phyloP scores from a whole-genome alignment of 2,797 vertebrate genomes.

The Gymnocypris eckloni region DNA sequence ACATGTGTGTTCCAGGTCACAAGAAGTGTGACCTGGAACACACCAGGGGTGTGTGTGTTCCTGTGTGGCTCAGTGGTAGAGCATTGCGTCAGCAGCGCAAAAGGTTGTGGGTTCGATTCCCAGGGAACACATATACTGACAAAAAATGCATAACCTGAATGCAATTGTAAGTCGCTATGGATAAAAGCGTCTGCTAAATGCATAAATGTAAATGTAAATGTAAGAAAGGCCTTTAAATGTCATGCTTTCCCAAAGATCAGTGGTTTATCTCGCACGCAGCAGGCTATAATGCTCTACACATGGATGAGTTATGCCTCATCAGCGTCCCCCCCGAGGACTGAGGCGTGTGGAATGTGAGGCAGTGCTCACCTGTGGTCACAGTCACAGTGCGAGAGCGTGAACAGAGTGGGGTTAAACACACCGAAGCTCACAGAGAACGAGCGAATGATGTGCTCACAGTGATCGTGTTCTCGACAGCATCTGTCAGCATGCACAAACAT shows the following conservation, averaged over 20 bases:
- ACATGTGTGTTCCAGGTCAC: not conserved
- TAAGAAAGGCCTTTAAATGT: not conserved
- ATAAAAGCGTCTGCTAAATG: too few relatives aligned
- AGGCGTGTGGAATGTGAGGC: constrained; percentile 38
- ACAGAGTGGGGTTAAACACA: constrained; percentile 84
- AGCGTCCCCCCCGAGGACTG: constrained; percentile 44
- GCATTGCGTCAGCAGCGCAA: too few relatives aligned
- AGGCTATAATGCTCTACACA: not conserved
- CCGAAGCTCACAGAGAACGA: constrained; percentile 83
- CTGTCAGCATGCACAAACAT: constrained; percentile 80
- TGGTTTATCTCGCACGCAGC: not conserved
- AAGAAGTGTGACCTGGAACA: not conserved
- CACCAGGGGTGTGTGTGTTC: too few relatives aligned
- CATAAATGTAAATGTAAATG: too few relatives aligned
- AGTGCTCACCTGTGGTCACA: constrained; percentile 82
- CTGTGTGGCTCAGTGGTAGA: too few relatives aligned
- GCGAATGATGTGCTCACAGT: constrained; percentile 79
- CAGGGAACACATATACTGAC: too few relatives aligned
- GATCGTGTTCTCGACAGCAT: constrained; percentile 92
- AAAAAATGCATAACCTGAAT: too few relatives aligned
- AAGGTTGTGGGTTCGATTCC: too few relatives aligned
- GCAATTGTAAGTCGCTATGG: too few relatives aligned
- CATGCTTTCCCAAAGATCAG: not conserved
- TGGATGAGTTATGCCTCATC: constrained; percentile 36
- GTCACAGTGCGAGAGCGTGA: constrained; percentile 87